A percentile compares a stretch with the other conserved stretches of the same genome.
Conservation (phyloP, 2,797 vertebrate genomes). For the Karalla daura region DNA sequence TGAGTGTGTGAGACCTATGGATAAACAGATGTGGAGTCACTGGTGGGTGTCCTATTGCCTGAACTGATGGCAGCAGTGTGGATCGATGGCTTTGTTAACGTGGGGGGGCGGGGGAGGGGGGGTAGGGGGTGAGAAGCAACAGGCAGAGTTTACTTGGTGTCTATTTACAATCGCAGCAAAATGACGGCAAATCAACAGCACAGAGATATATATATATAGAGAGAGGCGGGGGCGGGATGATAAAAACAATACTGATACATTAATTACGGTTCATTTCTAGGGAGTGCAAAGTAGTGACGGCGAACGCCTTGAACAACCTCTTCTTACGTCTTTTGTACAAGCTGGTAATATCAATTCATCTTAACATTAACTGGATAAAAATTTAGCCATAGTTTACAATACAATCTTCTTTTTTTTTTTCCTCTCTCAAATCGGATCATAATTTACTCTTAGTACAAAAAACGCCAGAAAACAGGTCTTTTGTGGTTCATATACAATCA, state of each 20-base stretch:
- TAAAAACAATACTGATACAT: conserved; percentile 58
- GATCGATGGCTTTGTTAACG: conserved; percentile 72
- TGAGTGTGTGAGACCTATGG: conserved; percentile 8
- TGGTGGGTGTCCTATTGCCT: conserved; percentile 56
- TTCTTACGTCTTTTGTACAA: conserved; percentile 88
- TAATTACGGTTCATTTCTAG: conserved; percentile 67
- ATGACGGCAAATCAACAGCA: conserved; percentile 53
- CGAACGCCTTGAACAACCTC: conserved; percentile 93
- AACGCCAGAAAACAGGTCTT: conserved; percentile 96
- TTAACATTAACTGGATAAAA: conserved; percentile 91
- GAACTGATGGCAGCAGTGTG: conserved; percentile 67
- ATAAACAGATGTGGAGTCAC: conserved; percentile 59
- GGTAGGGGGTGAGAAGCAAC: conserved; percentile 68
- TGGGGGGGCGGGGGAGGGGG: no score
- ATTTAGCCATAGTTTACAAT: conserved; percentile 97
- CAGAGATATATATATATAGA: no score
- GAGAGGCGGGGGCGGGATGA: background rate
- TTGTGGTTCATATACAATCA: conserved; percentile 98
- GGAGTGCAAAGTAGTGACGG: conserved; percentile 94
- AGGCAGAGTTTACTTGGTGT: conserved; percentile 63
- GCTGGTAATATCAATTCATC: conserved; percentile 91
- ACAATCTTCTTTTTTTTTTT: conserved; percentile 89
- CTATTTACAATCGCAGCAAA: conserved; percentile 76
- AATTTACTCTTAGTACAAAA: conserved; percentile 94
- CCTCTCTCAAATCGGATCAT: conserved; percentile 92